Evolutionary conservation across 1,140 invertebrate species (phyloP).

Genomic region (Drosophila murphyi): DNA sequence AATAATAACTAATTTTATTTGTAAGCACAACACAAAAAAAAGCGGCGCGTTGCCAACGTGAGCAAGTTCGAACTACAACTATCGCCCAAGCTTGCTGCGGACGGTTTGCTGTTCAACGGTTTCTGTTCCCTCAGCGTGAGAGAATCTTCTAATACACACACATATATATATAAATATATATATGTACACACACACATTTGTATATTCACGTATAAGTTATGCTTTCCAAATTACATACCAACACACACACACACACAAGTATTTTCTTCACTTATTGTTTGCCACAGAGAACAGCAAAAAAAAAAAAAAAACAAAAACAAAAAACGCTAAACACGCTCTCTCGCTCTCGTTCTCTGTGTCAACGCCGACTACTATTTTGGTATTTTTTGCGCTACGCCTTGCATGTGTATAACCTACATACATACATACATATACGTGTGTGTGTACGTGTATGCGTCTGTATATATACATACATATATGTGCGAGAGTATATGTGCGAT

Average conservation of each 20-base stretch:
- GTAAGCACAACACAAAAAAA: constrained; percentile 15
- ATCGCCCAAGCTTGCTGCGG: constrained; percentile 44
- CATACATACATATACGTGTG: constrained; percentile 25
- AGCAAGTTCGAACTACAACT: constrained; percentile 54
- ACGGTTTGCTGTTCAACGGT: constrained; percentile 31
- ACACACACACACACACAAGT: constrained; percentile 5
- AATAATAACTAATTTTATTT: constrained; percentile 43
- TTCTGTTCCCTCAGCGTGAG: constrained; percentile 46
- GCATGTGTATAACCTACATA: constrained; percentile 54
- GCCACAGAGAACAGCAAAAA: constrained; percentile 46
- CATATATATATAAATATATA: constrained; percentile 10
- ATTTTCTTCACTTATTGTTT: constrained; percentile 46
- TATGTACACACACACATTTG: constrained; percentile 9
- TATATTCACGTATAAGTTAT: constrained; percentile 24
- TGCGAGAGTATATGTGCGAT: constrained; percentile 28
- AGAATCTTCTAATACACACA: constrained; percentile 55
- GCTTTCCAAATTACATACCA: constrained; percentile 48
- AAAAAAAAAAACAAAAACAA: constrained; percentile 42
- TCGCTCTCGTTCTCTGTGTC: constrained; percentile 36
- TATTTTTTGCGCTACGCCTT: constrained; percentile 58
- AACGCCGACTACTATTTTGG: constrained; percentile 57
- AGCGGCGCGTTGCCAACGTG: constrained; percentile 47
- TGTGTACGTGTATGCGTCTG: constrained; percentile 11
- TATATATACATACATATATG: constrained; percentile 9
- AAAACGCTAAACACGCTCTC: constrained; percentile 25